Conservation (phyloP, 2,888 invertebrate genomes). For the Orchesellides sinensis region DNA sequence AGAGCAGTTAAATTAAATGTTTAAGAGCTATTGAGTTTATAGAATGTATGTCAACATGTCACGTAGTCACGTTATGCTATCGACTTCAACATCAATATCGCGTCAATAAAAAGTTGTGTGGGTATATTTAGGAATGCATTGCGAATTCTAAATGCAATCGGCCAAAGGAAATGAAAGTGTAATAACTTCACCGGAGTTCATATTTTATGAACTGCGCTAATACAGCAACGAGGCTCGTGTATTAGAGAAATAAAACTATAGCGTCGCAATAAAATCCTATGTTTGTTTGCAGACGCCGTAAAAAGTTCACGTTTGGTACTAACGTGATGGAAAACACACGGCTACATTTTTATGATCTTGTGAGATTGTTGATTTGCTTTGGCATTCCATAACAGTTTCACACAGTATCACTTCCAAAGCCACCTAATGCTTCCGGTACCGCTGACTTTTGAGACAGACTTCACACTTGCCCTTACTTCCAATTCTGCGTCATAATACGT, state of each 20-base stretch:
- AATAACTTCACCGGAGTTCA: neutral
- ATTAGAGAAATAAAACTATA: neutral
- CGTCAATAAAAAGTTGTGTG: neutral
- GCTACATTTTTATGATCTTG: neutral
- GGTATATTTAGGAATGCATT: neutral
- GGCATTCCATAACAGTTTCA: neutral
- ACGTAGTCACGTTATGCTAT: constrained; percentile 46
- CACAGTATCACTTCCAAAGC: neutral
- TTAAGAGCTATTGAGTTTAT: too few relatives aligned
- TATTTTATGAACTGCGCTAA: neutral
- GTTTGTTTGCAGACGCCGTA: too few relatives aligned
- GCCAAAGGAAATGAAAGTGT: neutral
- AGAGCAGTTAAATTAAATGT: too few relatives aligned
- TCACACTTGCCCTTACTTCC: too few relatives aligned
- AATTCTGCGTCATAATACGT: too few relatives aligned
- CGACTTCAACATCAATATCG: neutral
- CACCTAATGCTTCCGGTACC: neutral
- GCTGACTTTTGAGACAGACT: too few relatives aligned
- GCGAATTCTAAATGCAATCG: neutral
- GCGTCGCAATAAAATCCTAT: too few relatives aligned
- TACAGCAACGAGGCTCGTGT: neutral
- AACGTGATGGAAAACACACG: neutral
- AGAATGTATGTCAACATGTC: constrained; percentile 51
- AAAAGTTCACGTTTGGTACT: too few relatives aligned
- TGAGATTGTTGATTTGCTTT: constrained; percentile 9